Conservation (phyloP, 2,888 invertebrate genomes). For the Ophraella communa region DNA sequence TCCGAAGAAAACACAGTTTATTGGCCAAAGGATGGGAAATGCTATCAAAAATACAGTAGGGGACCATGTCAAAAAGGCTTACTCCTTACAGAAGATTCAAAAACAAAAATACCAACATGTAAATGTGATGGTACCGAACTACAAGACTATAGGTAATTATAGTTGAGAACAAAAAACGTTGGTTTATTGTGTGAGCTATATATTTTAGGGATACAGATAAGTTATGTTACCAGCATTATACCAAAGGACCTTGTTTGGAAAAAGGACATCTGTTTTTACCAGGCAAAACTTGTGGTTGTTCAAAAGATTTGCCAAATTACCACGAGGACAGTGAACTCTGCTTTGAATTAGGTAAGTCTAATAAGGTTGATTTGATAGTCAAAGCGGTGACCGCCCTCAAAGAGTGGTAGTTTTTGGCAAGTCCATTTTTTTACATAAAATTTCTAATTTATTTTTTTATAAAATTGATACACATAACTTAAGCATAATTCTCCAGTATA, state of each 20-base stretch:
- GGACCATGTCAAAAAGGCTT: slow-evolving; percentile 82
- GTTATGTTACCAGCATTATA: slow-evolving; percentile 82
- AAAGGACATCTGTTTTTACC: slow-evolving; percentile 80
- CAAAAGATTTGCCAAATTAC: slow-evolving; percentile 75
- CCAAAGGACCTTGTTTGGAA: slow-evolving; percentile 79
- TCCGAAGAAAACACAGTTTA: slow-evolving; percentile 70
- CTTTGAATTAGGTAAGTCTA: slow-evolving; percentile 73
- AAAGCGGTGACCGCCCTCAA: too few species aligned
- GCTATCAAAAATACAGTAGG: slow-evolving; percentile 73
- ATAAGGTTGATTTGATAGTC: too few species aligned
- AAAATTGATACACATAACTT: too few species aligned
- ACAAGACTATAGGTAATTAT: slow-evolving; percentile 55
- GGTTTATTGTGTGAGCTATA: background rate
- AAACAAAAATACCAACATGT: slow-evolving; percentile 70
- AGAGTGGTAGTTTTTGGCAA: too few species aligned
- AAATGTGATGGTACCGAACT: slow-evolving; percentile 57
- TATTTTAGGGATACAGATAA: slow-evolving; percentile 55
- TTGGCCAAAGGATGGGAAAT: slow-evolving; percentile 79
- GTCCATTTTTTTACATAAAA: too few species aligned
- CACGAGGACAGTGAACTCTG: slow-evolving; percentile 72
- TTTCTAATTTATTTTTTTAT: too few species aligned
- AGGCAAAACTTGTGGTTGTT: slow-evolving; percentile 76
- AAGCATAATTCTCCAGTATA: too few species aligned
- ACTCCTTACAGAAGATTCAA: slow-evolving; percentile 66
- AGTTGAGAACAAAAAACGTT: background rate